Evolutionary conservation across 2,113 vertebrate species (phyloP).

Genomic region (Sylvilagus bachmani): DNA sequence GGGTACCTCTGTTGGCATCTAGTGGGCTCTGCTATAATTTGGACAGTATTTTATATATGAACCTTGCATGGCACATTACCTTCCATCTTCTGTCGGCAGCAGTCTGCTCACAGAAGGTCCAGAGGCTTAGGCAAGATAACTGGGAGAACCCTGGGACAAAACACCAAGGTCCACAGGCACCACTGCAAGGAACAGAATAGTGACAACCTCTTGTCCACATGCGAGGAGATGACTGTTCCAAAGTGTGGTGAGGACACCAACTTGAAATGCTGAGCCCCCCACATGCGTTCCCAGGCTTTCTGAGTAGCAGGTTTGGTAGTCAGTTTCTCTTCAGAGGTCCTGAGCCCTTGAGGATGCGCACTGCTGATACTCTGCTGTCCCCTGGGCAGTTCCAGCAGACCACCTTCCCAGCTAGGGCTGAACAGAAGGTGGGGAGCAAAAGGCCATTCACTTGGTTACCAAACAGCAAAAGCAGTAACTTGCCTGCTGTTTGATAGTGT

Average conservation of each 20-base stretch:
- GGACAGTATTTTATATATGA: background rate
- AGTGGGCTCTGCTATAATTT: background rate
- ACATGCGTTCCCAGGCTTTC: background rate
- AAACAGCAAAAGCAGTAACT: background rate
- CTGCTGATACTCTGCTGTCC: background rate
- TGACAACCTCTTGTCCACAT: background rate
- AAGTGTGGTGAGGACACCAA: background rate
- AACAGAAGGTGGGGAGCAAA: background rate
- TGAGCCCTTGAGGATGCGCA: background rate
- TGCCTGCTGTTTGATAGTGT: too few relatives aligned
- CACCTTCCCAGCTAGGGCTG: background rate
- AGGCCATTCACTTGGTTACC: background rate
- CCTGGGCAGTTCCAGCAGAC: background rate
- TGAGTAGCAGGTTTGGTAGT: background rate
- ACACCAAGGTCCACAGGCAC: background rate
- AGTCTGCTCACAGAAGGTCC: background rate
- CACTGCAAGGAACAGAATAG: background rate
- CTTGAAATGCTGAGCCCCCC: background rate
- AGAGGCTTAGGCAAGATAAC: background rate
- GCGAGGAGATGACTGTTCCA: background rate
- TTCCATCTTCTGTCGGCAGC: constrained; percentile 8
- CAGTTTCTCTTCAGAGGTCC: background rate
- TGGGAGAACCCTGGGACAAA: background rate
- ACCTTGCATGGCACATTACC: background rate
- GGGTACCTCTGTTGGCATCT: background rate